Conservation (phyloP, 2,888 invertebrate species). For the Eurytoma californica region DNA sequence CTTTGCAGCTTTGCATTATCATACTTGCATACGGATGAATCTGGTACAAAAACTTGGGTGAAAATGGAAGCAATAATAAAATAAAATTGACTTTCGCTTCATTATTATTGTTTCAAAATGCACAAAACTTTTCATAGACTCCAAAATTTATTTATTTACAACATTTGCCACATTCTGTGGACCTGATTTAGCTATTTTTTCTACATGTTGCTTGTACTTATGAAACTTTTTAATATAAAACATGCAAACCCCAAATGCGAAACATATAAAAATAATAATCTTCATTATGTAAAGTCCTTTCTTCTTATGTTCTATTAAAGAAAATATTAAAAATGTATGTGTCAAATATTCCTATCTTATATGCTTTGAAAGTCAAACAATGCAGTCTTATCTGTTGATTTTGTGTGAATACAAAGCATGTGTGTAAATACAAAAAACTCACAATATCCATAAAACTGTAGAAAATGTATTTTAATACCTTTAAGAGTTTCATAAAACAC, state of each 20-base stretch:
- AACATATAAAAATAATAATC: not conserved
- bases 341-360: too few relatives aligned
- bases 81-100: constrained; percentile 48
- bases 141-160: constrained; percentile 50
- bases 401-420: not conserved
- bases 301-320: too few relatives aligned
- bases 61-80: constrained; percentile 59
- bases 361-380: not conserved
- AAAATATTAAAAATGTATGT: too few relatives aligned
- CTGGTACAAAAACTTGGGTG: constrained; percentile 62
- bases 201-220: constrained; percentile 25
- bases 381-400: not conserved
- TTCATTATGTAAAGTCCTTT: too few relatives aligned
- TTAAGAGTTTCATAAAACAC: constrained; percentile 42
- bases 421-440: not conserved
- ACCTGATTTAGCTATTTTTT: constrained; percentile 50
- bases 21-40: constrained; percentile 64
- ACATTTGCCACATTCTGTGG: constrained; percentile 54
- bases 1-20: constrained; percentile 69
- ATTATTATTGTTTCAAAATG: constrained; percentile 56
- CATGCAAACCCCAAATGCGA: not conserved
- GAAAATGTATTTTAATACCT: constrained; percentile 25
- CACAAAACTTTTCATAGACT: constrained; percentile 54
- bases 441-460: not conserved
- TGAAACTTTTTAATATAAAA: constrained; percentile 25